Percentiles rank a stretch among this genome's conserved stretches.
Conservation (phyloP, 2,888 invertebrate genomes). For the Petrolisthes manimaculis region DNA sequence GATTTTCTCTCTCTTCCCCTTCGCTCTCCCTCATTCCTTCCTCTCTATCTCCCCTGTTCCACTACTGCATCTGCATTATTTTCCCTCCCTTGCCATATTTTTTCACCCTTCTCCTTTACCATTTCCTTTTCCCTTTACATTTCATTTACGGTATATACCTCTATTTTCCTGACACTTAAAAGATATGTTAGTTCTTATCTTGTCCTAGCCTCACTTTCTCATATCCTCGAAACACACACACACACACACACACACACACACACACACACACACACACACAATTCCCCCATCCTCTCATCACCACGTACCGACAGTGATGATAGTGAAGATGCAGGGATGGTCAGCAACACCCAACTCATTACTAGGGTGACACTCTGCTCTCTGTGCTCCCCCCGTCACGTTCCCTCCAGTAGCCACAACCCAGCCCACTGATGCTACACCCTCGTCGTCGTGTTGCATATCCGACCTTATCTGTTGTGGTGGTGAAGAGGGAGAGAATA, state of each 20-base stretch:
- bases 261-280: background rate
- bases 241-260: no score
- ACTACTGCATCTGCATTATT: no score
- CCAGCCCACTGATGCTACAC: slow-evolving; percentile 29
- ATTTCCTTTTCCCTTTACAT: background rate
- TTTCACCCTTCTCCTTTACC: background rate
- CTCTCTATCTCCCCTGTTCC: slow-evolving; percentile 7
- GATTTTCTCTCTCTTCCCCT: background rate
- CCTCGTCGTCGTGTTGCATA: slow-evolving; percentile 33
- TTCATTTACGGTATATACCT: no score
- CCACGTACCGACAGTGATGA: slow-evolving; percentile 37
- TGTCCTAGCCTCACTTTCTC: background rate
- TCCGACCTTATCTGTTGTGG: slow-evolving; percentile 21
- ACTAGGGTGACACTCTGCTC: slow-evolving; percentile 38
- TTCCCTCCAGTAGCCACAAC: slow-evolving; percentile 20
- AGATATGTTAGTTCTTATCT: no score
- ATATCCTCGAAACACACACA: no score
- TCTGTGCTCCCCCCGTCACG: slow-evolving; percentile 19
- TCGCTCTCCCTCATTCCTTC: background rate
- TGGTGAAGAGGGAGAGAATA: background rate
- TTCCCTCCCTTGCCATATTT: background rate
- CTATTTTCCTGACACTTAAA: no score
- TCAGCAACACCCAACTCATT: slow-evolving; percentile 31
- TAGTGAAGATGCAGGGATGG: slow-evolving; percentile 42
- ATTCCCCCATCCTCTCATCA: no score